These are phyloP conservation scores for Nematolebias whitei DNA, from an alignment of 2,113 vertebrate species.

Conservation along the genomic window DNA sequence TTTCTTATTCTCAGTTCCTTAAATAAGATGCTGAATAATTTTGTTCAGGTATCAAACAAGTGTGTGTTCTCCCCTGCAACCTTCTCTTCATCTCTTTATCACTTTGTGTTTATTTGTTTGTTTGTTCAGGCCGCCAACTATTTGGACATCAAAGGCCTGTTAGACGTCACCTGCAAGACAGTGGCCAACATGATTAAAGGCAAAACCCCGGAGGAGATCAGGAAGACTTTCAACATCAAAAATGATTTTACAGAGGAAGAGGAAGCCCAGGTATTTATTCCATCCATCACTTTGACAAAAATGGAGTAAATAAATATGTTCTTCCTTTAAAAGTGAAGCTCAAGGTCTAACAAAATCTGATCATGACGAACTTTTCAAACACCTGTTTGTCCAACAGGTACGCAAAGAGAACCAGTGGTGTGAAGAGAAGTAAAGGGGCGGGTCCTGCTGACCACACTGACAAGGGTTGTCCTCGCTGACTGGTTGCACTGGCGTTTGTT, in stretches of 20 bases:
- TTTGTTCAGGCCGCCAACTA: constrained; percentile 93
- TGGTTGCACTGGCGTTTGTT: constrained; percentile 98
- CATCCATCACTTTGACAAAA: background rate
- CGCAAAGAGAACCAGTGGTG: constrained; percentile 99
- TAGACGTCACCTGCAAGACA: constrained; percentile 99
- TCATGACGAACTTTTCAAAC: too few relatives aligned
- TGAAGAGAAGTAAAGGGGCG: constrained; percentile 94
- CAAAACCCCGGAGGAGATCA: constrained; percentile 99
- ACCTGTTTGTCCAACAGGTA: constrained; percentile 81
- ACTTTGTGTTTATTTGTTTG: too few relatives aligned
- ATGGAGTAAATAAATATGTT: background rate
- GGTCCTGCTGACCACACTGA: constrained; percentile 83
- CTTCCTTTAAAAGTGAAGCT: background rate
- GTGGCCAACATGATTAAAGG: constrained; percentile 99
- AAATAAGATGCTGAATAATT: background rate
- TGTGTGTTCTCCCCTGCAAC: background rate
- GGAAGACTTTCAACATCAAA: constrained; percentile 99
- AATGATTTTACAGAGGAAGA: constrained; percentile 99
- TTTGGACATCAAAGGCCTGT: constrained; percentile 98
- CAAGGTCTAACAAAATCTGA: too few relatives aligned
- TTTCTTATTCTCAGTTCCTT: too few relatives aligned
- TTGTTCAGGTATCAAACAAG: background rate
- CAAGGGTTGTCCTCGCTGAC: constrained; percentile 86
- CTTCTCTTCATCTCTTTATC: background rate
- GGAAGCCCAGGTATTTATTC: constrained; percentile 90